These are phyloP conservation scores for Diphyllodes magnificus DNA, from an alignment of 2,113 vertebrate species.

Conservation along the genomic window DNA sequence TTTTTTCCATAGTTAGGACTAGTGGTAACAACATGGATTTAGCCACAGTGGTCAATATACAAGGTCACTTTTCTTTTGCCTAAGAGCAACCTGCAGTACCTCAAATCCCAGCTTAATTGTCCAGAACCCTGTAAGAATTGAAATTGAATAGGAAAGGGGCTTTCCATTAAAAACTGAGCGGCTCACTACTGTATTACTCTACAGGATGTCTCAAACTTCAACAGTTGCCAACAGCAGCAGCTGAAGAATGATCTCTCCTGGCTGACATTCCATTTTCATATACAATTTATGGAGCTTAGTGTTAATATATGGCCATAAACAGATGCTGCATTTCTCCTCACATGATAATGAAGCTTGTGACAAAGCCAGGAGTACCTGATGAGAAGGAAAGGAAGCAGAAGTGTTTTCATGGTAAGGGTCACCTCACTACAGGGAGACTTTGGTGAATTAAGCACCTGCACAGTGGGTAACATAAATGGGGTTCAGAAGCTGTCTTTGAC, in stretches of 20 bases:
- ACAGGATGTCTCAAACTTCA: background rate
- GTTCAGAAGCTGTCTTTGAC: background rate
- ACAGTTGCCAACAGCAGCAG: background rate
- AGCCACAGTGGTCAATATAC: background rate
- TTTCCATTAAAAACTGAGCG: background rate
- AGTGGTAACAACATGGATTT: background rate
- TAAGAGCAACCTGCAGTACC: background rate
- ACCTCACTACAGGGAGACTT: background rate
- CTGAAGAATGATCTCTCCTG: background rate
- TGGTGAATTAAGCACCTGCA: background rate
- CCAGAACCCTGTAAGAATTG: background rate
- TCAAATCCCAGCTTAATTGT: background rate
- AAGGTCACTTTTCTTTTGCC: background rate
- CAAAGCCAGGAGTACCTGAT: background rate
- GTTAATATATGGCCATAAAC: background rate
- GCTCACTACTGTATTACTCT: background rate
- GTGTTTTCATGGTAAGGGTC: background rate
- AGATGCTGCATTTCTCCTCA: background rate
- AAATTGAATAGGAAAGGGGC: background rate
- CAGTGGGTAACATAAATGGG: background rate
- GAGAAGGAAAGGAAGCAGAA: background rate
- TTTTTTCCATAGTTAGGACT: background rate
- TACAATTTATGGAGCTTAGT: background rate
- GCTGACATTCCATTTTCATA: background rate
- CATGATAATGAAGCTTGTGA: background rate